phyloP scores from a whole-genome alignment of 2,797 vertebrate species.

The Danio albolineatus region DNA sequence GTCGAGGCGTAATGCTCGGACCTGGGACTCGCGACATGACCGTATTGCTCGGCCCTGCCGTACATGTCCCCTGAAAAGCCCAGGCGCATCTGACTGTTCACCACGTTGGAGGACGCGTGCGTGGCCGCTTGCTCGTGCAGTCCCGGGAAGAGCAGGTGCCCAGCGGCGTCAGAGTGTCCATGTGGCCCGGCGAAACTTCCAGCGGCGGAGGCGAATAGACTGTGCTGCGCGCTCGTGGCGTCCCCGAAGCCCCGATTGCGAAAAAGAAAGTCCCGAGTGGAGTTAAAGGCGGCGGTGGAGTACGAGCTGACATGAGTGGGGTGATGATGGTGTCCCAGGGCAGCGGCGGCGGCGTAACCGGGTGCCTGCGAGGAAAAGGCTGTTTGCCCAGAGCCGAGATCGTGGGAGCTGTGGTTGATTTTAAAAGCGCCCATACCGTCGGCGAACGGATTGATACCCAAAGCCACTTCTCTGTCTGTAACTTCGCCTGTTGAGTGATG shows the following conservation, averaged over 20 bases:
- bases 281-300: conserved; percentile 97
- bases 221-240: conserved; percentile 91
- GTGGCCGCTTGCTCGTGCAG: conserved; percentile 95
- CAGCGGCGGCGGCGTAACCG: conserved; percentile 93
- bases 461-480: conserved; percentile 95
- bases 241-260: conserved; percentile 97
- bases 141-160: conserved; percentile 97
- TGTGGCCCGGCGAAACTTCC: conserved; percentile 93
- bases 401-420: conserved; percentile 97
- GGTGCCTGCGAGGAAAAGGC: conserved; percentile 97
- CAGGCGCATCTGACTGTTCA: conserved; percentile 97
- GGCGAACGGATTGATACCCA: conserved; percentile 98
- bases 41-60: conserved; percentile 95
- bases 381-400: conserved; percentile 93
- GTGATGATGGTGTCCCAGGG: conserved; percentile 95
- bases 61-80: conserved; percentile 99
- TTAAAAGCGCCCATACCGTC: conserved; percentile 99
- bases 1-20: conserved; percentile 96
- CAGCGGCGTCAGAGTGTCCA: conserved; percentile 93
- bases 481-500: conserved; percentile 98
- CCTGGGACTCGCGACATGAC: conserved; percentile 95
- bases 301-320: conserved; percentile 97
- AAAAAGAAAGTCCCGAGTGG: conserved; percentile 99
- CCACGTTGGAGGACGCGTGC: conserved; percentile 95
- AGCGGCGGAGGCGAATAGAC: conserved; percentile 86